A percentile compares a stretch with the other conserved stretches of the same genome.
Conservation (phyloP, 1,140 invertebrate species). For the Pararge aegeria region DNA sequence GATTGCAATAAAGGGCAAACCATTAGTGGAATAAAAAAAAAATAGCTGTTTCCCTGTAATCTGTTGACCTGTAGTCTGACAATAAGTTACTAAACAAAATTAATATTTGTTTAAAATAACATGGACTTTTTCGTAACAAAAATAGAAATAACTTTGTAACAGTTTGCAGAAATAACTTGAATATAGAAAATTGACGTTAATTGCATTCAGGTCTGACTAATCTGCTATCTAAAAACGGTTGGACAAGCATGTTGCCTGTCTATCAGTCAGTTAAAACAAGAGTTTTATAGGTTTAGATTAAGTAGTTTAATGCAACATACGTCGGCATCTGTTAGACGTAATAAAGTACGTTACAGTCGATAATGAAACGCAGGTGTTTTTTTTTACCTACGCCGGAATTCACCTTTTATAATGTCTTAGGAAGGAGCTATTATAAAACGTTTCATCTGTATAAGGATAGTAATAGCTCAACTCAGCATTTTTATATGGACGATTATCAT, state of each 20-base stretch:
- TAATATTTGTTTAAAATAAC: too few relatives aligned
- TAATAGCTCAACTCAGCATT: not conserved
- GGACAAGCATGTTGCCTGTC: not conserved
- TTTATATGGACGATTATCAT: not conserved
- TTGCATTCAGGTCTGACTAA: too few relatives aligned
- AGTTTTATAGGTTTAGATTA: not conserved
- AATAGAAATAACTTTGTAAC: too few relatives aligned
- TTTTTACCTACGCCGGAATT: not conserved
- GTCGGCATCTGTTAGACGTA: not conserved
- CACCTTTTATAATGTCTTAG: not conserved
- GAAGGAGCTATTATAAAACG: not conserved
- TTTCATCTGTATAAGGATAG: conserved; percentile 11
- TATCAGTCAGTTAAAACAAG: not conserved
- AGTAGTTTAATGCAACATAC: not conserved
- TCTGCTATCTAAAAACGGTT: not conserved
- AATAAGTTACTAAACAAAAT: too few relatives aligned
- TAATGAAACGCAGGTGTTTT: conserved; percentile 5
- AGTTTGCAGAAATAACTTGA: too few relatives aligned
- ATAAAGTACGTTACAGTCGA: not conserved
- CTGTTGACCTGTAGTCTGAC: too few relatives aligned
- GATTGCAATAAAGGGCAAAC: too few relatives aligned
- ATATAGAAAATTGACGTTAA: too few relatives aligned
- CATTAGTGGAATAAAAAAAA: too few relatives aligned
- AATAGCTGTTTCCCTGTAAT: too few relatives aligned
- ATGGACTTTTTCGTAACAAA: too few relatives aligned